Conservation (phyloP, 2,797 vertebrate species). For the Acanthis flammea region DNA sequence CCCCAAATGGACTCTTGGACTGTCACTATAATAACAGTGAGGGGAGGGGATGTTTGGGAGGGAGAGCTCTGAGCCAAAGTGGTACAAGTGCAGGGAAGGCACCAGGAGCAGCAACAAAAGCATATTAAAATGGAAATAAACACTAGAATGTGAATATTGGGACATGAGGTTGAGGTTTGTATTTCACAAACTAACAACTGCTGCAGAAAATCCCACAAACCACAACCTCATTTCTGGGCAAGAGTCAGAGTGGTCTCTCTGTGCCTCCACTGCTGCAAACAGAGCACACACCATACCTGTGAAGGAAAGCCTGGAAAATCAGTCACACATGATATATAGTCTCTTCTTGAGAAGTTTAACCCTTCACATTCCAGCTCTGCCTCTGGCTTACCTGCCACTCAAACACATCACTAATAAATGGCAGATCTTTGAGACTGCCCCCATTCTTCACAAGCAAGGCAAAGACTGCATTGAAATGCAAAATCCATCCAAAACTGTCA, state of each 20-base stretch:
- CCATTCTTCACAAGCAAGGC: neutral
- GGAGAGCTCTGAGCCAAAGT: neutral
- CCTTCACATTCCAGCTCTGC: neutral
- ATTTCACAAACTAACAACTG: neutral
- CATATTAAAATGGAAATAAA: neutral
- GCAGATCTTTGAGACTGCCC: neutral
- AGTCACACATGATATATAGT: neutral
- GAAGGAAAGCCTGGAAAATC: neutral
- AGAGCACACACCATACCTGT: rapidly evolving
- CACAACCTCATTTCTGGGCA: neutral
- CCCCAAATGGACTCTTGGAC: neutral
- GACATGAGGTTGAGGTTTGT: neutral
- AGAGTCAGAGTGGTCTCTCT: neutral
- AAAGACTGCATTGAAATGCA: neutral
- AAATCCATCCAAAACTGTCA: neutral
- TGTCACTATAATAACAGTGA: neutral
- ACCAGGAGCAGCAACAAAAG: neutral
- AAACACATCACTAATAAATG: neutral
- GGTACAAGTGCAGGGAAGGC: neutral
- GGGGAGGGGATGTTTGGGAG: neutral
- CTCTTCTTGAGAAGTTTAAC: neutral
- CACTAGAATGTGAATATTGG: neutral
- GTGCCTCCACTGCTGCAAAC: neutral
- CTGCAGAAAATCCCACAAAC: neutral
- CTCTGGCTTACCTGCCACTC: neutral